These are phyloP conservation scores for Podiceps cristatus DNA, from an alignment of 2,113 vertebrate genomes.

Conservation along the genomic window DNA sequence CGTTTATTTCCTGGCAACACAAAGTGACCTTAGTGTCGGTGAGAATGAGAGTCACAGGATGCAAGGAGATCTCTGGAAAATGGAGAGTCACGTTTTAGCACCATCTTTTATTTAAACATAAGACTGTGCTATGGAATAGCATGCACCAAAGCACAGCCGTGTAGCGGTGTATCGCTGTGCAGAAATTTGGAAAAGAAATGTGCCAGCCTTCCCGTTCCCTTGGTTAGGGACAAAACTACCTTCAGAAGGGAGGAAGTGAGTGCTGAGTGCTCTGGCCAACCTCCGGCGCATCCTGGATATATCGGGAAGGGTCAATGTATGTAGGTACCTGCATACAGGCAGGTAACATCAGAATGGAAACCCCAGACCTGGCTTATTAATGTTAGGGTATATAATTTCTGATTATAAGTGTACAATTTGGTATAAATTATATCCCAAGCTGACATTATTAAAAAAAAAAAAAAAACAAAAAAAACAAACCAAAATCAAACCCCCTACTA, in stretches of 20 bases:
- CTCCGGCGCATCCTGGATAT: background rate
- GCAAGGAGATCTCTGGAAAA: background rate
- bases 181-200: background rate
- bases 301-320: background rate
- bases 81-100: background rate
- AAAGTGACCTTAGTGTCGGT: background rate
- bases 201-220: background rate
- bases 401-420: background rate
- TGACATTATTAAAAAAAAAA: background rate
- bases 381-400: background rate
- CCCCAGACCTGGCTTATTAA: background rate
- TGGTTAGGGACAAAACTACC: background rate
- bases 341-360: background rate
- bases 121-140: background rate
- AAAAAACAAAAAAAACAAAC: background rate
- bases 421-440: background rate
- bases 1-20: background rate
- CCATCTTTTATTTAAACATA: background rate
- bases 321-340: background rate
- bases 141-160: background rate
- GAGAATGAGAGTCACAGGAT: background rate
- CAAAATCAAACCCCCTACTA: background rate
- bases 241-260: slow-evolving; percentile 4
- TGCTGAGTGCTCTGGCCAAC: background rate
- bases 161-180: background rate